Base-by-base conservation (phyloP, 2,113 vertebrate genomes). In the Atractosteus spatula region DNA sequence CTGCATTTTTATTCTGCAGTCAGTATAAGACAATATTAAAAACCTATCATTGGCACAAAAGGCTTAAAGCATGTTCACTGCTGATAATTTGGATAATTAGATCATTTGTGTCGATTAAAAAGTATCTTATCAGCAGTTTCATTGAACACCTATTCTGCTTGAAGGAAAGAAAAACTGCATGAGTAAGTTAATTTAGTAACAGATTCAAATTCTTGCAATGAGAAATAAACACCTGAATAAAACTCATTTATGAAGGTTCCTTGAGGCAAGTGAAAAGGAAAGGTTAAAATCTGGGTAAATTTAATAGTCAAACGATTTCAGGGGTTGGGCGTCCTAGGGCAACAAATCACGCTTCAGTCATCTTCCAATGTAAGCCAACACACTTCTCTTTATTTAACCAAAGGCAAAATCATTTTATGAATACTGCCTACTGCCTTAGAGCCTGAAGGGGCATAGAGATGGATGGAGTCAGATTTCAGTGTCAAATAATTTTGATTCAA, bases 401-500 rank as follows among this genome's bases (percentile, higher is more conserved):
- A 62, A 71, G 69, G 78, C 55, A 68, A 69, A 69, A 47, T 42
- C 67, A 57, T 71, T 77, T 78, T 70, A 76, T 66, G 51, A 72
- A 66, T 82, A 76, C 73, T 29, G 82, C 82, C 75, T 80, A 55
- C 73, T 45, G 61, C 72, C 47, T 82, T 45, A 62, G 59, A 79
- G 71, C 76, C 77, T 54, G 17, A 71, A 68, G 71, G 62, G 72
- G 55, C 13, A 64, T 72, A 44, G 74, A 77, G 74, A 86, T 77
- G 65, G 42, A 75, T 59, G 44, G 8, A 16, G 77, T 69, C 71
- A 69, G 55, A 71, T 72, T 79, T 81, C 78, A 82, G 78, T 74
- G 66, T 72, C 62, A 64, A 67, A 66, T 72, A 71, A 78, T 84
- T 83, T 86, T 73, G 76, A 81, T 82, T 76, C 74, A 77, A 82